Base-by-base conservation (phyloP, 1,140 invertebrate species). In the Tyrophagus putrescentiae region DNA sequence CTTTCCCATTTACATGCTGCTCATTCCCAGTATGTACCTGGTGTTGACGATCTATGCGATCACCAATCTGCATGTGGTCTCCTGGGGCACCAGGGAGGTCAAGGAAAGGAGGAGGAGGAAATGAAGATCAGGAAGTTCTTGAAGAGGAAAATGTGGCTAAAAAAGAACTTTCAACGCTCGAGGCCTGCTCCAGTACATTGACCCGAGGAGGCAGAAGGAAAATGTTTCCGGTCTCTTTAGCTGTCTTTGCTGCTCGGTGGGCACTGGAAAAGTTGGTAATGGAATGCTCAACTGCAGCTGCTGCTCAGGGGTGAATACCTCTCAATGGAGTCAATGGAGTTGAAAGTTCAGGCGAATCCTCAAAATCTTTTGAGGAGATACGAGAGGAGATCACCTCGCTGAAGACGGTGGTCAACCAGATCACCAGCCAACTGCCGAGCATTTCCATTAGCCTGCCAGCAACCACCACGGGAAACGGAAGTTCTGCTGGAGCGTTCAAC, bases 51-150 rank as follows among this genome's bases (percentile, higher is more conserved):
- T 99, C 45, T 98, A 97, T 72, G 97, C 94, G 4, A 83, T 98
- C 60, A 94, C 95, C 71, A 98, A 99, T 75, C 75, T 99, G 50
- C 97, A 99, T 70, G 88, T 94, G 62, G 95, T 98, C 65, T 85
- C 93, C 0, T 98, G 95, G 95, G 95, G 95, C 68, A 98, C 95
- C 4, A 79, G 95, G 63, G 95, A 98, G 77, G 90, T 95, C 1
- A 83, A 85, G 64, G 18, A 61, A 18, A 62, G 32, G 21, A 32
- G 21, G 57, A 56, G 34, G 6, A n/a, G 45, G 60, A 65, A 45
- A 61, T 56, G 25, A 87, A 87, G 81, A 80, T 2, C 86, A 91
- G 68, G 84, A 87, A n/a, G n/a, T n/a, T n/a, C 70, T 82, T 84
- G 4, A 65, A 67, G 0, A 84, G 86, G 69, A 82, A 83, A 66